Evolutionary conservation across 2,113 vertebrate species (phyloP), one percentile per base, ranked within the genome.

Genomic region (Ariopsis seemanni): DNA sequence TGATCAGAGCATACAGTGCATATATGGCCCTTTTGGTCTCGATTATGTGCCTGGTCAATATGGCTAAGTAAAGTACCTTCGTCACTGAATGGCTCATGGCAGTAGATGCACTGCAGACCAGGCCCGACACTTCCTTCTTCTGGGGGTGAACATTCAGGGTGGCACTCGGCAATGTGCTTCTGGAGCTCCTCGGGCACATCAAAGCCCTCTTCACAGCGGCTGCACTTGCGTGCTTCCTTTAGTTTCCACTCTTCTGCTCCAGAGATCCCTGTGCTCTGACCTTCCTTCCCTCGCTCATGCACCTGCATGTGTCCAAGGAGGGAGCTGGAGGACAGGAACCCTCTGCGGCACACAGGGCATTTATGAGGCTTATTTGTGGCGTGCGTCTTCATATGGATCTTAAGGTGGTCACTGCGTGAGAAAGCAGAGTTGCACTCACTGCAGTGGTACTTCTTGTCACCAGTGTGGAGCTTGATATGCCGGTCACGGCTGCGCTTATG

Each of bases 321-420:
- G 0, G 98, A 99, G 90, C 97, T 98, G 79, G 98, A 97, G 0
- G 98, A 98, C 74, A 98, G 96, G 93, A 99, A 99, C 52, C 98
- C 98, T 81, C 98, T 95, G 25, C 97, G 96, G 92, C 98, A 99
- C 95, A 99, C 97, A 90, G 97, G 97, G 96, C 98, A 99, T 94
- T 99, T 99, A 93, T 99, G 98, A 94, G 98, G 98, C 96, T 99
- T 99, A 96, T 97, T 97, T 93, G 98, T 97, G 0, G 97, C 97
- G 95, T 99, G 98, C 84, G 98, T 99, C 96, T 99, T 99, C 94
- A 99, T 95, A 94, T 99, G 98, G 92, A 99, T 99, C 95, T 99
- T 99, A 75, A 99, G 96, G 91, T 99, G 98, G 92, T 99, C 98
- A 0, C 98, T 99, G 90, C 98, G 96, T 55, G 98, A 99, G 94